Evolutionary conservation across 2,888 invertebrate species (phyloP), one percentile per base, ranked within the genome.

Genomic region (Fabriciana adippe): DNA sequence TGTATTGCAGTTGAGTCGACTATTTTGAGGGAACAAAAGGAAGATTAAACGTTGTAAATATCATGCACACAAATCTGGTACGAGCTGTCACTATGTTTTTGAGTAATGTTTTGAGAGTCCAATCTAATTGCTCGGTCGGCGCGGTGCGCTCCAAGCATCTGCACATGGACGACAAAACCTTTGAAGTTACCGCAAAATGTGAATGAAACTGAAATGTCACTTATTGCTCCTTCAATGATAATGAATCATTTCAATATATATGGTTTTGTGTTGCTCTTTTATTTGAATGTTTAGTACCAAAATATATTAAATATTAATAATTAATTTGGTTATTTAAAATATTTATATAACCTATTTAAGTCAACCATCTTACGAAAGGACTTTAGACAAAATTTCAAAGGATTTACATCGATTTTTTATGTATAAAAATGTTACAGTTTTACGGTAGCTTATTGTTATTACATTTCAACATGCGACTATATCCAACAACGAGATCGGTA

Each of bases 91-190:
- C 71, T 68, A 55, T 67, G 66, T 72, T 65, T 69, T 67, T 75
- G 74, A 76, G 72, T 75, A 75, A 74, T 75, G 73, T 72, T 71
- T 71, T 68, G n/a, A 67, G 70, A 71, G 70, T 74, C 69, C 73
- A 70, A 74, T 74, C 73, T 70, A 76, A 75, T 74, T 74, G 68
- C 68, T 64, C 64, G 62, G 69, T 69, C 67, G 66, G 63, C 69
- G 67, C 62, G 50, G 59, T 67, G 64, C 64, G 54, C 67, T 68
- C 62, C 68, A 66, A 71, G 67, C 73, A 74, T 73, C 72, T 73
- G 72, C 71, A 72, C 67, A 66, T 68, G 69, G 65, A 69, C 62
- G 65, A 72, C 64, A 68, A 66, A 67, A 71, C 71, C 69, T 75
- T 72, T 75, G 70, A 75, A 74, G 73, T 74, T 66, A 61, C 72